Percentiles rank a stretch among this genome's conserved stretches.
phyloP scores from a whole-genome alignment of 2,888 invertebrate genomes.

The Heterodera filipjevi region DNA sequence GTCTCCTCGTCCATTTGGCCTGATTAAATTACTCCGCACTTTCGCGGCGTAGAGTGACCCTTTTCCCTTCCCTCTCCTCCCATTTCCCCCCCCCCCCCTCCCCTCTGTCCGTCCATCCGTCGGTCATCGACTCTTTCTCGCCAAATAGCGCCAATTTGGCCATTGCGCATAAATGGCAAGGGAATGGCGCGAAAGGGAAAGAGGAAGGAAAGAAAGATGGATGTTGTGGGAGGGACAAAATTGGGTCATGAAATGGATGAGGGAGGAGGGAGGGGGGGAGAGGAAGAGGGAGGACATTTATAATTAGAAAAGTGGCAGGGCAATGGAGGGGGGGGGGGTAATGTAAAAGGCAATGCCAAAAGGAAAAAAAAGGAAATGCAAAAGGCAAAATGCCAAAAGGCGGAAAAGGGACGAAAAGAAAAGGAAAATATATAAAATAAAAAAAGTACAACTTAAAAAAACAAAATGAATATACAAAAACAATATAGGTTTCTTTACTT shows the following conservation, averaged over 20 bases:
- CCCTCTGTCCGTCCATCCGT: neutral
- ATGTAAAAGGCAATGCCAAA: conserved; percentile 8
- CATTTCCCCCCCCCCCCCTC: neutral
- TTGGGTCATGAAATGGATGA: conserved; percentile 8
- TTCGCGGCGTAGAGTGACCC: neutral
- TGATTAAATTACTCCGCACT: conserved; percentile 8
- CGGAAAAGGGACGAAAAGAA: neutral
- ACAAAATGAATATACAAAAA: neutral
- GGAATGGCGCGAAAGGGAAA: neutral
- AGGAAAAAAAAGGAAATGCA: neutral
- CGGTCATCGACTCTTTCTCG: neutral
- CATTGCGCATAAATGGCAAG: conserved; percentile 12
- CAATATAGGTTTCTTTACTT: neutral
- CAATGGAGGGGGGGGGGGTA: neutral
- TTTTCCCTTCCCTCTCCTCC: neutral
- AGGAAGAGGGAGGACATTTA: neutral
- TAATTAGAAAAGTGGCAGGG: neutral
- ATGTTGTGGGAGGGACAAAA: conserved; percentile 8
- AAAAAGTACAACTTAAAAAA: neutral
- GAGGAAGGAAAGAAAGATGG: neutral
- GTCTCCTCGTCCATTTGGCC: neutral
- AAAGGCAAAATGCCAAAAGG: no score
- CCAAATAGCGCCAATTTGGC: neutral
- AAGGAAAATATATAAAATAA: neutral
- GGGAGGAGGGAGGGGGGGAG: neutral